Conservation (phyloP, 2,888 invertebrate genomes). For the Chrysodeixis includens region DNA sequence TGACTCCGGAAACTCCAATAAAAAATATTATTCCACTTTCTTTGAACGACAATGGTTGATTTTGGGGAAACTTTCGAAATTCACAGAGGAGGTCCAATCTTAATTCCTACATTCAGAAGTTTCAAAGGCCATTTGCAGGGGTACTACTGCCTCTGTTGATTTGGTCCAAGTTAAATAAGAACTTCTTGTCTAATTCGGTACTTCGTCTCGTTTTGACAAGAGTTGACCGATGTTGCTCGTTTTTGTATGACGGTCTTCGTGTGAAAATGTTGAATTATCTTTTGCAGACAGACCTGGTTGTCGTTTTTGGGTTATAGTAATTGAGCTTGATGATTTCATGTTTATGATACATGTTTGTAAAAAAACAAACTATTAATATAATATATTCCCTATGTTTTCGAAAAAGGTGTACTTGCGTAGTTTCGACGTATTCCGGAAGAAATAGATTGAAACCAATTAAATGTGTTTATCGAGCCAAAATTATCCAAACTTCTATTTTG, state of each 20-base stretch:
- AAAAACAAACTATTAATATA: too few species aligned
- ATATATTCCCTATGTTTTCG: too few species aligned
- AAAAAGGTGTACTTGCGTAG: too few species aligned
- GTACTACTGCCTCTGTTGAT: conserved; percentile 52
- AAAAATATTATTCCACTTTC: conserved; percentile 44
- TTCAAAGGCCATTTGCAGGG: conserved; percentile 47
- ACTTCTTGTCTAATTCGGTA: conserved; percentile 41
- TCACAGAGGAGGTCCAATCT: conserved; percentile 36
- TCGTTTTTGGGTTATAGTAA: not conserved
- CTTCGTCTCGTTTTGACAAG: conserved; percentile 33
- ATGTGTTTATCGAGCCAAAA: conserved; percentile 27
- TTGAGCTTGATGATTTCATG: not conserved
- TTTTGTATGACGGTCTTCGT: conserved; percentile 19
- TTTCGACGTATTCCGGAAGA: not conserved
- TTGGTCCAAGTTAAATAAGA: conserved; percentile 53
- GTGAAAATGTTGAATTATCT: not conserved
- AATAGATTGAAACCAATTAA: conserved; percentile 9
- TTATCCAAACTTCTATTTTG: conserved; percentile 15
- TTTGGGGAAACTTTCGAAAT: conserved; percentile 44
- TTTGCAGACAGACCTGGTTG: not conserved
- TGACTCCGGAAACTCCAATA: conserved; percentile 32
- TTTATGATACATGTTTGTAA: too few species aligned
- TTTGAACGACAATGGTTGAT: conserved; percentile 40
- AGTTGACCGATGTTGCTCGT: conserved; percentile 29
- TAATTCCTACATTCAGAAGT: conserved; percentile 58